Percentiles rank a stretch among this genome's conserved stretches.
phyloP scores from a whole-genome alignment of 92 coral and sea anemone species.

The Parazoanthus swiftii region DNA sequence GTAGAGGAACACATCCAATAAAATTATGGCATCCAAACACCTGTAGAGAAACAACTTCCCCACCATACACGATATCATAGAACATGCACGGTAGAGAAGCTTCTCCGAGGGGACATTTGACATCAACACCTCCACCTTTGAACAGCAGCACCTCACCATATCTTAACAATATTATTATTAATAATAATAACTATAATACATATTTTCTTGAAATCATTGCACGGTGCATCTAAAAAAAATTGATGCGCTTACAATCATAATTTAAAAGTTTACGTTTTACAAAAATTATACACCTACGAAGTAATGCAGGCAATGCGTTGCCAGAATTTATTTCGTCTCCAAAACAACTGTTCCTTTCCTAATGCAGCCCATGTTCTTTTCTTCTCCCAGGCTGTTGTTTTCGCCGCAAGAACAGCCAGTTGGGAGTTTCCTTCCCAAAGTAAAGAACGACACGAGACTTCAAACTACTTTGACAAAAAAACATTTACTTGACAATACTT shows the following conservation, averaged over 20 bases:
- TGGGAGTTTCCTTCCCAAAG: background rate
- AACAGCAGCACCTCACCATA: background rate
- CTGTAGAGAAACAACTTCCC: background rate
- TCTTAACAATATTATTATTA: background rate
- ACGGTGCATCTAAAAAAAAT: no score
- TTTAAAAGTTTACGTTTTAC: no score
- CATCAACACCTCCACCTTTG: background rate
- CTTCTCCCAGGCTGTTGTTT: background rate
- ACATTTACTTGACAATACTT: background rate
- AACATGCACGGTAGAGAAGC: background rate
- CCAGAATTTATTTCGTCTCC: no score
- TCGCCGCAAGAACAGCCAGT: background rate
- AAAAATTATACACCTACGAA: no score
- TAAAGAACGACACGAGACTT: background rate
- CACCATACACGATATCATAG: background rate
- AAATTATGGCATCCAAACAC: background rate
- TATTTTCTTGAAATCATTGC: no score
- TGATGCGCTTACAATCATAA: no score
- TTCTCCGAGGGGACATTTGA: no score
- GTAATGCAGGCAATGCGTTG: no score
- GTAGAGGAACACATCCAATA: no score
- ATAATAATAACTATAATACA: no score
- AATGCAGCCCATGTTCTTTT: no score
- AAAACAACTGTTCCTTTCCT: no score
- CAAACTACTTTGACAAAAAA: background rate